Conservation (phyloP, 2,113 vertebrate genomes). For the Gulo gulo region DNA sequence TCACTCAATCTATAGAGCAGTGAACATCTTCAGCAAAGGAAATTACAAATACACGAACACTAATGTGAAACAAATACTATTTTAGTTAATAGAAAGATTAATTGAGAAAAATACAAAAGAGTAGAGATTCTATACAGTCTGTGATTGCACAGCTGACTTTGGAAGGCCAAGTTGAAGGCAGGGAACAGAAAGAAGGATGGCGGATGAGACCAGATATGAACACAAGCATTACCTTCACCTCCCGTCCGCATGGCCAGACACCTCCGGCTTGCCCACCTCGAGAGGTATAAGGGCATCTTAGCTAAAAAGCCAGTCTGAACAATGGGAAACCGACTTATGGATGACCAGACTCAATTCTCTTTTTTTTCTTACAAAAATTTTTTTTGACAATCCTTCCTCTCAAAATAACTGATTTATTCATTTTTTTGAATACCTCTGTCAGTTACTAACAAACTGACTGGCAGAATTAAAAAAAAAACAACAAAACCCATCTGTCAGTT, state of each 20-base stretch:
- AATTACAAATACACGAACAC: background rate
- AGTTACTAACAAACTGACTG: slow-evolving; percentile 11
- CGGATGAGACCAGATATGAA: rapidly evolving
- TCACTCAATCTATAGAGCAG: background rate
- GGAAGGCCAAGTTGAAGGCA: background rate
- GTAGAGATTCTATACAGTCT: background rate
- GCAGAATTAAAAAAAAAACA: slow-evolving; percentile 17
- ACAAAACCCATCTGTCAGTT: background rate
- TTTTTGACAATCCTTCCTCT: background rate
- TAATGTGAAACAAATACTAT: background rate
- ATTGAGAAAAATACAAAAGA: background rate
- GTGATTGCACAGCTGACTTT: background rate
- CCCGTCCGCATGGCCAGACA: background rate
- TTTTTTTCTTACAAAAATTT: background rate
- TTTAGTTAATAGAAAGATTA: background rate
- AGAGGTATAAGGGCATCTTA: background rate
- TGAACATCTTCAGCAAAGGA: background rate
- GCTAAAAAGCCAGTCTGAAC: background rate
- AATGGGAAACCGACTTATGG: background rate
- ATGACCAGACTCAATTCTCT: background rate
- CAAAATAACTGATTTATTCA: slow-evolving; percentile 1
- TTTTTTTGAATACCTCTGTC: slow-evolving; percentile 2
- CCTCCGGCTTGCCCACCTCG: background rate
- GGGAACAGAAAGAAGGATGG: background rate
- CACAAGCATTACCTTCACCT: background rate